Evolutionary conservation across 2,113 vertebrate genomes (phyloP).

Genomic region (Ptyas mucosa): DNA sequence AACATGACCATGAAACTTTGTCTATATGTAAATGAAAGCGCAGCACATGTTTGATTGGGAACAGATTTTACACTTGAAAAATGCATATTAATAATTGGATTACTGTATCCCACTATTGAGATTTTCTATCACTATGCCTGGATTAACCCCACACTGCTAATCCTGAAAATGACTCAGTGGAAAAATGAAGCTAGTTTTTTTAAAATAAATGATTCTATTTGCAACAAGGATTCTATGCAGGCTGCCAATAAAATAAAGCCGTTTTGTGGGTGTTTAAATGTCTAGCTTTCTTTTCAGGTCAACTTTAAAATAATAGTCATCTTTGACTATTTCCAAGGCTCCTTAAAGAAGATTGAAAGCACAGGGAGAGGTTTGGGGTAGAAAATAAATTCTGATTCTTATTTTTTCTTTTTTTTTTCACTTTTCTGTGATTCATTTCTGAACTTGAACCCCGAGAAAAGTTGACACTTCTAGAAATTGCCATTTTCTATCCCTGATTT

Average conservation of each 20-base stretch:
- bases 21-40: neutral
- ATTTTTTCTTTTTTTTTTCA: neutral
- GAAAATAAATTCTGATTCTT: neutral
- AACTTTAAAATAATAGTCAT: slow-evolving; percentile 14
- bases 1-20: fast-evolving
- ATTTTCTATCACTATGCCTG: slow-evolving; percentile 18
- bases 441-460: neutral
- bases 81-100: slow-evolving; percentile 10
- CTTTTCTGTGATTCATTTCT: neutral
- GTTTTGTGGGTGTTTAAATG: neutral
- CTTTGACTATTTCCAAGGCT: neutral
- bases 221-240: neutral
- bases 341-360: neutral
- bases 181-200: slow-evolving; percentile 21
- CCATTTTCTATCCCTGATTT: neutral
- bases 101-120: neutral
- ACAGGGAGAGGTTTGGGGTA: neutral
- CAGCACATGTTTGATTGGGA: neutral
- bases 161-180: neutral
- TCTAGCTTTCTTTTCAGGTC: neutral
- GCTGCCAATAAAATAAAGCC: neutral
- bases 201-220: slow-evolving; percentile 15
- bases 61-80: neutral
- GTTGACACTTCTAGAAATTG: neutral
- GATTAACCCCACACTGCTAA: slow-evolving; percentile 1